Percentiles rank a stretch among this genome's conserved stretches.
These are phyloP conservation scores for Capreolus pygargus DNA, from an alignment of 2,113 vertebrate species.

Conservation along the genomic window DNA sequence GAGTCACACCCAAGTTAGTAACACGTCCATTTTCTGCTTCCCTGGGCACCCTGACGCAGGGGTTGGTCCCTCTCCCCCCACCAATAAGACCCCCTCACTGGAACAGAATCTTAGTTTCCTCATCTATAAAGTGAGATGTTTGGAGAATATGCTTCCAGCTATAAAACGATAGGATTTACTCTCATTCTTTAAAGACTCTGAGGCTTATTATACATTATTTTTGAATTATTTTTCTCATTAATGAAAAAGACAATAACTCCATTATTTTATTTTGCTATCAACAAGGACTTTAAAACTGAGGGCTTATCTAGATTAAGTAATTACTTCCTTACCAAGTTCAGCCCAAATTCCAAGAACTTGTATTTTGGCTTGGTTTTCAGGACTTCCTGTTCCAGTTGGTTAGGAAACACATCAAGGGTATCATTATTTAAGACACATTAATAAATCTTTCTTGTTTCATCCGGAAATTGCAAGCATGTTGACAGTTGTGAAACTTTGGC, in stretches of 20 bases:
- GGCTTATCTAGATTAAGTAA: neutral
- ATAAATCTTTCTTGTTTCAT: neutral
- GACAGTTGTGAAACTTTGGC: neutral
- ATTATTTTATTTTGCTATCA: constrained; percentile 27
- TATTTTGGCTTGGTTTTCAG: neutral
- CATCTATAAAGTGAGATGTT: neutral
- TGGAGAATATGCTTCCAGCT: neutral
- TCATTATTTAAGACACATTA: neutral
- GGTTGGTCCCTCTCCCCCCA: neutral
- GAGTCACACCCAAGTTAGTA: neutral
- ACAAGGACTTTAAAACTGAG: neutral
- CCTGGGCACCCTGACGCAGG: accelerated
- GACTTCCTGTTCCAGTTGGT: neutral
- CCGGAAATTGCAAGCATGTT: neutral
- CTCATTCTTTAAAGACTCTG: neutral
- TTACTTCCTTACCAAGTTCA: neutral
- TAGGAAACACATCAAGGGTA: neutral
- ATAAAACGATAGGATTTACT: neutral
- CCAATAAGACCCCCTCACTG: neutral
- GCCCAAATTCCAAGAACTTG: neutral
- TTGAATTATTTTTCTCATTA: constrained; percentile 5
- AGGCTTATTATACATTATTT: neutral
- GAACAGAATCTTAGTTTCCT: neutral
- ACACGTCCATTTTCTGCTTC: neutral
- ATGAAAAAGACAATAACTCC: neutral